Conservation (phyloP, 2,797 vertebrate species). For the Myotis planiceps region DNA sequence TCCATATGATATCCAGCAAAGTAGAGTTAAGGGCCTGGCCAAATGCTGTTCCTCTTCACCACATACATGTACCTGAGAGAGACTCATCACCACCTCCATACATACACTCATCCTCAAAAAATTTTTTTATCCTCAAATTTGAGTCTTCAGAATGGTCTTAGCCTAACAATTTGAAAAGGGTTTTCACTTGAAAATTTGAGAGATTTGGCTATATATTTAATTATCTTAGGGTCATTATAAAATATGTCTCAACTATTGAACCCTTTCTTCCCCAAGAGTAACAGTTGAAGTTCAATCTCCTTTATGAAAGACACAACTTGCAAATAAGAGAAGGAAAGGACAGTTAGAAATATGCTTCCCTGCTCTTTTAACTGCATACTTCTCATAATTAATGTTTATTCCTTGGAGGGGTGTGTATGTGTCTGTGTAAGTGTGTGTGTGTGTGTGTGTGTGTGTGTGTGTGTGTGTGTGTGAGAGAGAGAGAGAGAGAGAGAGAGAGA, state of each 20-base stretch:
- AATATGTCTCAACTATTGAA: background rate
- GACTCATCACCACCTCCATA: background rate
- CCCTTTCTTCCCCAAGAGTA: background rate
- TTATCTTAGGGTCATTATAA: background rate
- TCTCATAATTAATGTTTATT: background rate
- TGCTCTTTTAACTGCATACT: background rate
- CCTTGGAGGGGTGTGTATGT: background rate
- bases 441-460: background rate
- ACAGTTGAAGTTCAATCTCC: background rate
- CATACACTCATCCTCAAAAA: background rate
- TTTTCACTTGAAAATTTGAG: background rate
- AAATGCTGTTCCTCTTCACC: background rate
- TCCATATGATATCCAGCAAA: background rate
- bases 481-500: background rate
- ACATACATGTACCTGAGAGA: background rate
- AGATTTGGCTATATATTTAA: background rate
- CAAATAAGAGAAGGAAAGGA: background rate
- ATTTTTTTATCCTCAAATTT: background rate
- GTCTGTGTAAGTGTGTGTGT: background rate
- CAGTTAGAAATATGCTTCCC: background rate
- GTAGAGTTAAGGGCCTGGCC: background rate
- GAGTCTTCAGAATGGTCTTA: background rate
- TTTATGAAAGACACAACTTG: background rate
- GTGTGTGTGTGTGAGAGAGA: background rate
- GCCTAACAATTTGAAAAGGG: background rate